Percentiles rank a stretch among this genome's conserved stretches.
These are phyloP conservation scores for Coelopa frigida DNA, from an alignment of 1,140 invertebrate genomes.

Conservation along the genomic window DNA sequence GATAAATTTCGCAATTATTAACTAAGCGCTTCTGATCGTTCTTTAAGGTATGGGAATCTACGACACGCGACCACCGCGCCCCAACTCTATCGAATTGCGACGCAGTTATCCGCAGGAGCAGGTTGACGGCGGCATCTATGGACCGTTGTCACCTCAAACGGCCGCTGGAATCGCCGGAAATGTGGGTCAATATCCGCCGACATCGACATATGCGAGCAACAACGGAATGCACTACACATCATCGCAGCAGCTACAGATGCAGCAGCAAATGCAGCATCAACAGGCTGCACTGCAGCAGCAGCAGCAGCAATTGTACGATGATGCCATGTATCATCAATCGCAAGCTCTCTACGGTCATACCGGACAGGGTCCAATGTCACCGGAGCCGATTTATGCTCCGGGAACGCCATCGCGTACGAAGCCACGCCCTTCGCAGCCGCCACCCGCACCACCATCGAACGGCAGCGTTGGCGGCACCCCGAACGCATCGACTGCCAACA, in stretches of 20 bases:
- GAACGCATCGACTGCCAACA: conserved; percentile 58
- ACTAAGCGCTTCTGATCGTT: too few species aligned
- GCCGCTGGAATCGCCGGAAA: conserved; percentile 20
- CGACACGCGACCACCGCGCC: conserved; percentile 55
- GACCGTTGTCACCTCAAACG: conserved; percentile 35
- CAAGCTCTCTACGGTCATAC: conserved; percentile 45
- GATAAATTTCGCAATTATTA: too few species aligned
- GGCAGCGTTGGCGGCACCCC: conserved; percentile 61
- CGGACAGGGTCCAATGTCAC: conserved; percentile 42
- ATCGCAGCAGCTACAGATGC: conserved; percentile 10
- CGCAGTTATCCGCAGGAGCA: conserved; percentile 56
- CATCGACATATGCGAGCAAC: too few species aligned
- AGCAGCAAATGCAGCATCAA: conserved; percentile 27
- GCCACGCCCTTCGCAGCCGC: conserved; percentile 73
- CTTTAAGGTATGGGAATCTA: conserved; percentile 42
- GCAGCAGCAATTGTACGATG: conserved; percentile 36
- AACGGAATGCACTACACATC: conserved; percentile 29
- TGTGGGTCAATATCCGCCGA: too few species aligned
- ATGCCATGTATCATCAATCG: conserved; percentile 36
- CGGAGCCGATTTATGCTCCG: conserved; percentile 50
- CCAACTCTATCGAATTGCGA: conserved; percentile 68
- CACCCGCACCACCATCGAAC: conserved; percentile 72
- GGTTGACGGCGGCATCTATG: conserved; percentile 48
- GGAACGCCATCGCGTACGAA: conserved; percentile 53
- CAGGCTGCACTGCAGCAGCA: conserved; percentile 16